phyloP scores from a whole-genome alignment of 2,113 vertebrate genomes.

The Heptranchias perlo region DNA sequence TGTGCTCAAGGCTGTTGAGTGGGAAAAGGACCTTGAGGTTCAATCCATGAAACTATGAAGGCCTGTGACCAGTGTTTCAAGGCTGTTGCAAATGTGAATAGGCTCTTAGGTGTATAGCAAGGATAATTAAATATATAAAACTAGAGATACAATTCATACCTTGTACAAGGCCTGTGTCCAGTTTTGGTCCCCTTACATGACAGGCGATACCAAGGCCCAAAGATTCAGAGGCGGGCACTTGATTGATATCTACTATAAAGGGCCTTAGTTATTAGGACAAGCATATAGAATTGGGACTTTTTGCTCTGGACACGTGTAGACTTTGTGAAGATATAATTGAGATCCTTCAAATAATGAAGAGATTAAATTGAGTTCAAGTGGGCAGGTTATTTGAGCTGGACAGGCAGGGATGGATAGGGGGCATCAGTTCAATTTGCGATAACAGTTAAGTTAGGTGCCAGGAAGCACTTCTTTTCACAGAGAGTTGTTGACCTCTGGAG shows the following conservation, averaged over 20 bases:
- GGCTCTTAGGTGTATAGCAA: not conserved
- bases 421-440: not conserved
- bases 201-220: not conserved
- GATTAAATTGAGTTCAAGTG: slow-evolving; percentile 2
- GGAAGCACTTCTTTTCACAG: not conserved
- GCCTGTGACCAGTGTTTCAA: not conserved
- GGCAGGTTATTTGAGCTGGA: not conserved
- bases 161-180: not conserved
- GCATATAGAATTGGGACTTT: not conserved
- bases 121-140: not conserved
- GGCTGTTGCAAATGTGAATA: not conserved
- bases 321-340: not conserved
- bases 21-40: not conserved
- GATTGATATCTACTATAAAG: not conserved
- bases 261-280: not conserved
- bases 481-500: not conserved
- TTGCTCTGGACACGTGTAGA: not conserved
- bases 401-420: not conserved
- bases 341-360: not conserved
- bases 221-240: not conserved
- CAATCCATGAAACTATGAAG: not conserved
- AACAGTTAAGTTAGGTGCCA: not conserved
- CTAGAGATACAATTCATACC: not conserved
- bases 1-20: not conserved
- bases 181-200: not conserved